phyloP scores from a whole-genome alignment of 2,797 vertebrate genomes.

The Melanotaenia parkinsoni region DNA sequence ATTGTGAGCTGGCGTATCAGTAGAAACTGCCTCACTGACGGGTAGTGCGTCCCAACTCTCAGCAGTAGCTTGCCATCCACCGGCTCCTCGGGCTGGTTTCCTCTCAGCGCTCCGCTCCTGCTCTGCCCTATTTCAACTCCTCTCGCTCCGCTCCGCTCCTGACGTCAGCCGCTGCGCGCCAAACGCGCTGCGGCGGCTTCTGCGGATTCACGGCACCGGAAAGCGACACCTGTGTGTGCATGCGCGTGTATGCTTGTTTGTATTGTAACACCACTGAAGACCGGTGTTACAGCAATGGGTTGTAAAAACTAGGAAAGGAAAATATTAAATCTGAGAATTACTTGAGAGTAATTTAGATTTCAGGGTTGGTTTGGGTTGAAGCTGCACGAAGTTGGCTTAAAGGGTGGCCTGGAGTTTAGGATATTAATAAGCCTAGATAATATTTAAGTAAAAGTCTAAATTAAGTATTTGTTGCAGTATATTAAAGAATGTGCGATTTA shows the following conservation, averaged over 20 bases:
- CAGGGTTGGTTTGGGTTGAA: background rate
- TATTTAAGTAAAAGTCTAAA: background rate
- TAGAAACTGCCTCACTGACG: conserved; percentile 31
- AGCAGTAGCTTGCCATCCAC: conserved; percentile 74
- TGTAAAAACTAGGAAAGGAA: background rate
- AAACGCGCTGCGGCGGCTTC: conserved; percentile 68
- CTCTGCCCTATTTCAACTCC: conserved; percentile 90
- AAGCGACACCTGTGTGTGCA: conserved; percentile 77
- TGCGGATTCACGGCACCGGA: conserved; percentile 82
- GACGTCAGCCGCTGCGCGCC: conserved; percentile 88
- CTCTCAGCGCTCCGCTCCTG: conserved; percentile 71
- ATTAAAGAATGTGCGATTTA: background rate
- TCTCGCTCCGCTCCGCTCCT: conserved; percentile 84
- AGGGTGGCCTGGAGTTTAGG: background rate
- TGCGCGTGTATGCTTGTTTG: background rate
- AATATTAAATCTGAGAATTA: background rate
- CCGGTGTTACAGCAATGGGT: background rate
- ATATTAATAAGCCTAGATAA: background rate
- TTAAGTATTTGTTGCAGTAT: background rate
- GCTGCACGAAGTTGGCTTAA: background rate
- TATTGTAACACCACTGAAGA: background rate
- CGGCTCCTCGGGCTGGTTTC: conserved; percentile 69
- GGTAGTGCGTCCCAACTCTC: conserved; percentile 65
- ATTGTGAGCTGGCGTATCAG: conserved; percentile 30
- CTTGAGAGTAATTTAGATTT: background rate